Evolutionary conservation across 2,888 invertebrate species (phyloP), one percentile per base, ranked within the genome.

Genomic region (Pantelozetes paolii): DNA sequence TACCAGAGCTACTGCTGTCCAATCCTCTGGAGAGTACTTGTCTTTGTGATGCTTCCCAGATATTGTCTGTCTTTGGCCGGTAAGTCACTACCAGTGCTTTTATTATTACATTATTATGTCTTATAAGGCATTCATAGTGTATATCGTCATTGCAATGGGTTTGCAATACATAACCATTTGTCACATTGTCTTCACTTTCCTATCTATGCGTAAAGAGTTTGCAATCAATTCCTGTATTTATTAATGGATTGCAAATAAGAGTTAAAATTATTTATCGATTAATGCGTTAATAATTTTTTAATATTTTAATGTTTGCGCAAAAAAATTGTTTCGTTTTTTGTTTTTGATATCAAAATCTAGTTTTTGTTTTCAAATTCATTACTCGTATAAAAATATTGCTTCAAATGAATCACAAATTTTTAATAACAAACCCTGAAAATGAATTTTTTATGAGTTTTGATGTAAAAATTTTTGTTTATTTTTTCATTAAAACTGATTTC

Each of bases 41-140:
- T 57, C 26, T 57, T 57, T 57, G 57, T 57, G 57, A 57, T 57
- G 28, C 57, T 57, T 57, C 57, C 57, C 8, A 57, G 57, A 57
- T 57, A 28, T 57, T 57, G 57, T 57, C 3, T 57, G 20, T 57
- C 57, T 57, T 57, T 57, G 28, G 57, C 57, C 26, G 57, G 57
- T 57, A 28, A 57, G 57, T 23, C 45, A 23, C 23, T 26, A 3
- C 57, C 28, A 23, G 11, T 11, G 23, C 23, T 28, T 23, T 18
- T 57, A 57, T 57, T 57, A 57, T 57, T 57, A 15, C 28, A 26
- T 45, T 45, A 45, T 45, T 45, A 45, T 45, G 45, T 15, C 26
- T 57, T 57, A 57, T 57, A 6, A 23, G 18, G 3, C 26, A 57
- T 26, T 6, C 45, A 2, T 20, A n/a, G n/a, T n/a, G n/a, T n/a